A percentile compares a stretch with the other conserved stretches of the same genome.
phyloP scores from a whole-genome alignment of 2,113 vertebrate genomes.

The Psilopogon haemacephalus region DNA sequence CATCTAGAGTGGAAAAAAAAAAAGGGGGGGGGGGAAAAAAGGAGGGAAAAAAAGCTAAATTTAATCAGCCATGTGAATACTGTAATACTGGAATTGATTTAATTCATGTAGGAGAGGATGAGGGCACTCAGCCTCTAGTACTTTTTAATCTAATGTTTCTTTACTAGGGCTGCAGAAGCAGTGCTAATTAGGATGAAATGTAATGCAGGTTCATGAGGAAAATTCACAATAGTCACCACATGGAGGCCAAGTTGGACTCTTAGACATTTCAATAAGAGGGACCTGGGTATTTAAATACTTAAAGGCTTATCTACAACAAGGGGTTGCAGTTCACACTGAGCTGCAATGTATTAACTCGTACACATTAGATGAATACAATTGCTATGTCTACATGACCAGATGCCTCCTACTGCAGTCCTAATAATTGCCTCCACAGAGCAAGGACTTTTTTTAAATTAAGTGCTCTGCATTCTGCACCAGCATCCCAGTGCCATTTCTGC shows the following conservation, averaged over 20 bases:
- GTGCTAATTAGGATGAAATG: conserved; percentile 38
- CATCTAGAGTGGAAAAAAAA: background rate
- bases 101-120: conserved; percentile 31
- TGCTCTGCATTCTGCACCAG: fast-evolving
- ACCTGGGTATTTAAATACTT: conserved; percentile 43
- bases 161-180: background rate
- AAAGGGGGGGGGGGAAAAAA: background rate
- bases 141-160: conserved; percentile 17
- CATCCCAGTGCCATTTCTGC: background rate
- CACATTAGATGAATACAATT: background rate
- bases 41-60: background rate
- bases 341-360: background rate
- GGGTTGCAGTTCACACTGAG: conserved; percentile 9
- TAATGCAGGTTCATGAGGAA: conserved; percentile 26
- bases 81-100: background rate
- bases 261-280: background rate
- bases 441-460: background rate
- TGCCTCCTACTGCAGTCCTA: background rate
- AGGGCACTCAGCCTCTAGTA: background rate
- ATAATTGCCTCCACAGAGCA: background rate
- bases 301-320: conserved; percentile 4
- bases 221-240: conserved; percentile 1
- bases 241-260: background rate
- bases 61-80: conserved; percentile 3
- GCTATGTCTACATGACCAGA: background rate